These are phyloP conservation scores for Carpatolechia fugitivella DNA, from an alignment of 2,888 invertebrate species.

Conservation along the genomic window DNA sequence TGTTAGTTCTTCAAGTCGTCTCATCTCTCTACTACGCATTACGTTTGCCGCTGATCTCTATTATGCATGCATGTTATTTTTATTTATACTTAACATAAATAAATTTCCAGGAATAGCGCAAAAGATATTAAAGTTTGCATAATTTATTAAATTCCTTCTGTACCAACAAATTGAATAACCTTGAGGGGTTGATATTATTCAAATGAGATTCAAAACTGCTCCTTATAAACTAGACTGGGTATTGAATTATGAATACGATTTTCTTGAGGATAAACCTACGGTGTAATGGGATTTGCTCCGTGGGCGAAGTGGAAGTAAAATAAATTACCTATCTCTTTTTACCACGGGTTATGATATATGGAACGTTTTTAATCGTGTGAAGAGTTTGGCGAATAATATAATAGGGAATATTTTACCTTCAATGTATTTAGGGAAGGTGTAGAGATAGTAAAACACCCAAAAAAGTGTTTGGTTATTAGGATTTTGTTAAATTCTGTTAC, in stretches of 20 bases:
- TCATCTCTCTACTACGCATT: no score
- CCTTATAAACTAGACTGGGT: slow-evolving; percentile 16
- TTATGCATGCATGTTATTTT: no score
- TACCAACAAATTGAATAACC: slow-evolving; percentile 1
- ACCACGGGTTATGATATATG: neutral
- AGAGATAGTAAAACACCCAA: no score
- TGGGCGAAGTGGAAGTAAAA: neutral
- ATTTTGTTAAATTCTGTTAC: no score
- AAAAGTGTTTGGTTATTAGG: no score
- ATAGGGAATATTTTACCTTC: no score
- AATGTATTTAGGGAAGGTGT: no score
- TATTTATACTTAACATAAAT: no score
- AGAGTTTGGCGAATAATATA: neutral
- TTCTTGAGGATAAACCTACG: slow-evolving; percentile 13
- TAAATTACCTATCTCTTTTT: slow-evolving; percentile 1
- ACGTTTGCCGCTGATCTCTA: no score
- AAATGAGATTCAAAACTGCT: slow-evolving; percentile 12
- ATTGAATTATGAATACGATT: slow-evolving; percentile 17
- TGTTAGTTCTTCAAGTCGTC: no score
- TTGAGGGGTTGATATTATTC: slow-evolving; percentile 13
- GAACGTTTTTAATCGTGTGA: neutral
- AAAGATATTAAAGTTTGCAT: neutral
- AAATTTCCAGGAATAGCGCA: no score
- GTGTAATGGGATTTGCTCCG: slow-evolving; percentile 9
- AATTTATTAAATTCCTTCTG: slow-evolving; percentile 4